Conservation (phyloP, 2,888 invertebrate species). For the Heteropelma amictum region DNA sequence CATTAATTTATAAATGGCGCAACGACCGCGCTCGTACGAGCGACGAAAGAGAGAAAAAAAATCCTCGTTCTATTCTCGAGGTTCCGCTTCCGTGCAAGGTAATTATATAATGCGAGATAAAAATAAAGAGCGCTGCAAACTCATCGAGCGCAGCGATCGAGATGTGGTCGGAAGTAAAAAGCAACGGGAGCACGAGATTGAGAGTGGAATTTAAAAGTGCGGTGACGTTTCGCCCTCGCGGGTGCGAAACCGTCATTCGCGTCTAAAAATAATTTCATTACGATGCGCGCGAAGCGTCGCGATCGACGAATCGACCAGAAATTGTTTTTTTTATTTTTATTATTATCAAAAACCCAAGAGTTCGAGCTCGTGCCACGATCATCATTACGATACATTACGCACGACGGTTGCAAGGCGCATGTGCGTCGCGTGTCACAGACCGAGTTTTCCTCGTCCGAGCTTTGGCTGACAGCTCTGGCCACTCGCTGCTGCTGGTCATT, state of each 20-base stretch:
- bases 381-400: no score
- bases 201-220: slow-evolving; percentile 13
- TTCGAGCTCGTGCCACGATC: no score
- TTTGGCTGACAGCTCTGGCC: not conserved
- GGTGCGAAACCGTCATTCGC: slow-evolving; percentile 7
- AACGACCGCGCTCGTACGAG: no score
- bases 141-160: no score
- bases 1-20: no score
- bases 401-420: no score
- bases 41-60: not conserved
- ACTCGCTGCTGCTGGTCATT: slow-evolving; percentile 3
- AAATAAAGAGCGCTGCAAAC: no score
- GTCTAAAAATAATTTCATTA: slow-evolving; percentile 33
- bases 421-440: slow-evolving; percentile 29
- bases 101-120: not conserved
- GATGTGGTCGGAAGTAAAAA: no score
- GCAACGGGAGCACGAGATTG: not conserved
- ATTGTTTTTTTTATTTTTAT: no score
- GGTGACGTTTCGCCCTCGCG: slow-evolving; percentile 18
- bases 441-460: slow-evolving; percentile 36
- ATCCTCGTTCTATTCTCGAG: slow-evolving; percentile 18
- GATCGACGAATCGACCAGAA: no score
- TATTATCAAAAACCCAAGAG: no score
- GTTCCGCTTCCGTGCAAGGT: slow-evolving; percentile 45
- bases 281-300: no score